Evolutionary conservation across 2,888 invertebrate species (phyloP).

Genomic region (Napeogenes inachia): DNA sequence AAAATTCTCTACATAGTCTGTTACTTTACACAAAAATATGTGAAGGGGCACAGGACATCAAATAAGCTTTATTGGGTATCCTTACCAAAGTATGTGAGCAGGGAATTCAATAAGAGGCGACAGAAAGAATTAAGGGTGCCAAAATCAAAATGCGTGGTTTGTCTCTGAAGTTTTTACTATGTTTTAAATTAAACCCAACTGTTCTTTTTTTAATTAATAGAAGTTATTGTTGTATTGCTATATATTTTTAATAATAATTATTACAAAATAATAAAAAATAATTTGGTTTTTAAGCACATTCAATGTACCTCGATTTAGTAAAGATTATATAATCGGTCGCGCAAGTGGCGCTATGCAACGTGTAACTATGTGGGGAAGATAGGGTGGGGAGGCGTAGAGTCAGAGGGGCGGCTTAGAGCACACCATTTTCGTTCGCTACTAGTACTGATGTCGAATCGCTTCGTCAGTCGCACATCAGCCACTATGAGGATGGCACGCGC

Average conservation of each 20-base stretch:
- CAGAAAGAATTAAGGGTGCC: slow-evolving; percentile 62
- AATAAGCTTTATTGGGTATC: slow-evolving; percentile 73
- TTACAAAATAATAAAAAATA: neutral
- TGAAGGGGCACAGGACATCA: slow-evolving; percentile 57
- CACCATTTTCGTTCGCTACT: slow-evolving; percentile 54
- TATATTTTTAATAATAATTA: neutral
- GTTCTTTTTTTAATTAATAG: neutral
- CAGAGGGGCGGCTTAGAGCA: slow-evolving; percentile 57
- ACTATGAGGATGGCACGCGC: slow-evolving; percentile 65
- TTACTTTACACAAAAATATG: slow-evolving; percentile 63
- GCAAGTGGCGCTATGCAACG: slow-evolving; percentile 74
- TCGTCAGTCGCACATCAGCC: slow-evolving; percentile 64
- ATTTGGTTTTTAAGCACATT: slow-evolving; percentile 49
- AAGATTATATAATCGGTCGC: slow-evolving; percentile 72
- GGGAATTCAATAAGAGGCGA: slow-evolving; percentile 72
- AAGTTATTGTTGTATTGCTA: too few species aligned
- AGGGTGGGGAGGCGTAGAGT: slow-evolving; percentile 52
- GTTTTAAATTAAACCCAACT: neutral
- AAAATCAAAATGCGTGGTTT: slow-evolving; percentile 40
- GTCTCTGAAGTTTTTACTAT: too few species aligned
- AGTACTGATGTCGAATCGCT: slow-evolving; percentile 46
- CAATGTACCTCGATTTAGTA: slow-evolving; percentile 69
- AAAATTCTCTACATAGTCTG: slow-evolving; percentile 55
- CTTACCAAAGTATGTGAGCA: slow-evolving; percentile 63
- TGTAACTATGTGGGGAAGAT: slow-evolving; percentile 66